Conservation (phyloP, 1,140 invertebrate species). For the Sycobia sp. region DNA sequence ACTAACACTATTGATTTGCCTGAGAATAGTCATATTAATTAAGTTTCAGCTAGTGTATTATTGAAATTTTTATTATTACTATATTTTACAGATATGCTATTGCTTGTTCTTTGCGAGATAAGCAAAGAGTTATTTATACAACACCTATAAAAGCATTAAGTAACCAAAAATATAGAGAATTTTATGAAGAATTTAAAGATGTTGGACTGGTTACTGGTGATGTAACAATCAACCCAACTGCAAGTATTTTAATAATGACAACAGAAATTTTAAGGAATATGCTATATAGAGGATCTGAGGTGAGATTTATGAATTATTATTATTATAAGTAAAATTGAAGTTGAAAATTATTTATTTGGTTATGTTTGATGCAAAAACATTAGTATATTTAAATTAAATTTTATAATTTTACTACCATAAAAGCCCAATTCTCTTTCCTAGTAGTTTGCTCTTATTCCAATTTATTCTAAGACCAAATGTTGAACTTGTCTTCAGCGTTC, state of each 20-base stretch:
- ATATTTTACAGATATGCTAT: slow-evolving; percentile 69
- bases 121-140: slow-evolving; percentile 96
- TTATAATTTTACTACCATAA: too few relatives aligned
- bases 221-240: slow-evolving; percentile 98
- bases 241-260: slow-evolving; percentile 99
- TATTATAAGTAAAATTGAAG: background rate
- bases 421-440: too few relatives aligned
- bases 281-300: slow-evolving; percentile 97
- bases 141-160: slow-evolving; percentile 99
- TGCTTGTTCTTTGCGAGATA: slow-evolving; percentile 71
- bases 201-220: slow-evolving; percentile 98
- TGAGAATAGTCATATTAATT: too few relatives aligned
- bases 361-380: too few relatives aligned
- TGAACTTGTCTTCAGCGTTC: too few relatives aligned
- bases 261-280: slow-evolving; percentile 99
- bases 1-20: too few relatives aligned
- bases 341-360: background rate
- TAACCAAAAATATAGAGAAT: slow-evolving; percentile 99
- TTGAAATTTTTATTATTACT: background rate
- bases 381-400: too few relatives aligned
- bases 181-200: slow-evolving; percentile 97
- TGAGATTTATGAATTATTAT: slow-evolving; percentile 38
- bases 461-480: too few relatives aligned
- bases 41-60: too few relatives aligned
- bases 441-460: too few relatives aligned